Base-by-base conservation (phyloP, 1,140 invertebrate species). In the Physella acuta region DNA sequence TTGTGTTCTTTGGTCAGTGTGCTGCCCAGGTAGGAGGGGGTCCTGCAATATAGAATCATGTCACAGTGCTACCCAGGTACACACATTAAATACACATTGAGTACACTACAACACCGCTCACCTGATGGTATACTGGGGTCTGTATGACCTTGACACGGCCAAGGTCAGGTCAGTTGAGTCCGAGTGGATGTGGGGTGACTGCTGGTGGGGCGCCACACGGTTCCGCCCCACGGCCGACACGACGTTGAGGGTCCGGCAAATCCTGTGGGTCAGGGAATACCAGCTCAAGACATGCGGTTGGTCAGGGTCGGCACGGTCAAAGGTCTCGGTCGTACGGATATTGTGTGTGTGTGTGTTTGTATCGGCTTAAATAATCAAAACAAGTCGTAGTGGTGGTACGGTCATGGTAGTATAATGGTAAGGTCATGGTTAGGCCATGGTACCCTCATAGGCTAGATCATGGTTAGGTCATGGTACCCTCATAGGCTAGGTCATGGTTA, bases 81-180 rank as follows among this genome's bases (percentile, higher is more conserved):
- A 26, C 17, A 17, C 3, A 30, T 4, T 44, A 44, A 44, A 44
- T 44, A 11, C 8, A 44, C 20, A 44, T 44, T 44, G 8, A 44
- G 20, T 44, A 44, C 39, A 44, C 26, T 24, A n/a, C n/a, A n/a
- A n/a, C n/a, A n/a, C n/a, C n/a, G n/a, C 24, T 30, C 33, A 64
- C 62, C 62, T 64, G 2, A 64, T 14, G 8, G 44, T 51, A 24
- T 64, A 64, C 31, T 64, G 62, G 16, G 62, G 26, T 52, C 44
- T 51, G 44, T 64, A 64, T 2, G 44, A 31, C 0, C 62, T 39
- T 20, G 31, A 39, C 3, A 34, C 49, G 33, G 62, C 28, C 26
- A 64, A 11, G 28, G 62, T 64, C 14, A 64, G 30, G 44, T 64
- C 62, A 2, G 37, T 36, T 11, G 39, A 31, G 62, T 64, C 62